Conservation (phyloP, 2,113 vertebrate species). For the Prunella fulvescens region DNA sequence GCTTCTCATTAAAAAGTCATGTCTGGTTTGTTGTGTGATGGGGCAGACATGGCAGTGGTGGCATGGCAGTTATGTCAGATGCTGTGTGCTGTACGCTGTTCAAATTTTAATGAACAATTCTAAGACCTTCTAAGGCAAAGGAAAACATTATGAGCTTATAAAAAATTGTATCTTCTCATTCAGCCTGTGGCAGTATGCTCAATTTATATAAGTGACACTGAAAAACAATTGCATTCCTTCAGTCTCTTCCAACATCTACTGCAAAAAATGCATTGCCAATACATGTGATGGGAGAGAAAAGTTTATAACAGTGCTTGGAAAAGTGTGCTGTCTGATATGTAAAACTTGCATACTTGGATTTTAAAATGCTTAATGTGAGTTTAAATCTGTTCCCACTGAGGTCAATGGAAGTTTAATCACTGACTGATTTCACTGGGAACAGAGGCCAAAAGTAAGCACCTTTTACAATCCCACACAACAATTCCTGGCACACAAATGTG, state of each 20-base stretch:
- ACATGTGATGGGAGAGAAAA: background rate
- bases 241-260: background rate
- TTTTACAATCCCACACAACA: constrained; percentile 22
- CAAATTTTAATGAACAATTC: constrained; percentile 63
- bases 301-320: background rate
- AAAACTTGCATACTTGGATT: constrained; percentile 7
- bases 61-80: background rate
- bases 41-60: constrained; percentile 6
- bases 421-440: constrained; percentile 29
- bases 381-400: constrained; percentile 25
- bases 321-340: background rate
- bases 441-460: constrained; percentile 40
- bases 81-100: background rate
- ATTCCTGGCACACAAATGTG: constrained; percentile 21
- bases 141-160: background rate
- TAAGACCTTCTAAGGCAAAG: constrained; percentile 25
- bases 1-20: constrained; percentile 71
- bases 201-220: background rate
- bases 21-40: constrained; percentile 33
- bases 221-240: background rate
- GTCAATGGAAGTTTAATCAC: constrained; percentile 45
- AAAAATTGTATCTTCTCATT: constrained; percentile 1
- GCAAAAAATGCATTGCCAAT: background rate
- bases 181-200: background rate
- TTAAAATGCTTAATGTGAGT: background rate